Base-by-base conservation (phyloP, 2,797 vertebrate genomes). In the Notolabrus celidotus region DNA sequence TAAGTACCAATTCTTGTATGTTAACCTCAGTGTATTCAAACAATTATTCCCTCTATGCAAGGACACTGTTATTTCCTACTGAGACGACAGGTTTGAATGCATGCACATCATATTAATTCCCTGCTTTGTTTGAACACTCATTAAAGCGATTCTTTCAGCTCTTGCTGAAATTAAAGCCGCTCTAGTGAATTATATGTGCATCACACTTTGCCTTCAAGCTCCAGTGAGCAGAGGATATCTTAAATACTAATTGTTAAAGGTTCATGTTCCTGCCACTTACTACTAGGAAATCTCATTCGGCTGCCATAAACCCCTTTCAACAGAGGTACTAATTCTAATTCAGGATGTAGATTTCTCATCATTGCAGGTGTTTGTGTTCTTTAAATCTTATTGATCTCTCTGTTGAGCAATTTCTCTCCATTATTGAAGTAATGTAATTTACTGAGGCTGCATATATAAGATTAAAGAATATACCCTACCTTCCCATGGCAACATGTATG, bases 401-500 rank as follows among this genome's bases (percentile, higher is more conserved):
- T 77, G 77, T 88, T 87, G 47, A 82, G 86, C 87, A 86, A 88
- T 94, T 94, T 87, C 80, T 93, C 78, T 92, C 92, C 87, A 94
- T 93, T 94, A 89, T 74, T 66, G 79, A 66, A 84, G 88, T 91
- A 94, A 93, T 94, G 83, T 58, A 72, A 91, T 94, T 92, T 88
- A 91, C 71, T 54, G 33, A 70, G 85, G 83, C 79, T 83, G 89
- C 84, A 89, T 89, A 90, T 89, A 88, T 77, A 54, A 88, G 82
- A 93, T 93, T 88, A 89, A 85, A 92, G 88, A 91, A 84, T 87
- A 91, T 82, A 84, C 83, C 66, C 85, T 82, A 88, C 88, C 77
- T 90, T 86, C 83, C 66, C 57, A 36, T 41, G 14, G 78, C 84
- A 85, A 86, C 86, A 86, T 55, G 71, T 76, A 72, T 77, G 23